Percentiles rank a stretch among this genome's conserved stretches.
phyloP scores from a whole-genome alignment of 2,113 vertebrate genomes.

The Centropristis striata region DNA sequence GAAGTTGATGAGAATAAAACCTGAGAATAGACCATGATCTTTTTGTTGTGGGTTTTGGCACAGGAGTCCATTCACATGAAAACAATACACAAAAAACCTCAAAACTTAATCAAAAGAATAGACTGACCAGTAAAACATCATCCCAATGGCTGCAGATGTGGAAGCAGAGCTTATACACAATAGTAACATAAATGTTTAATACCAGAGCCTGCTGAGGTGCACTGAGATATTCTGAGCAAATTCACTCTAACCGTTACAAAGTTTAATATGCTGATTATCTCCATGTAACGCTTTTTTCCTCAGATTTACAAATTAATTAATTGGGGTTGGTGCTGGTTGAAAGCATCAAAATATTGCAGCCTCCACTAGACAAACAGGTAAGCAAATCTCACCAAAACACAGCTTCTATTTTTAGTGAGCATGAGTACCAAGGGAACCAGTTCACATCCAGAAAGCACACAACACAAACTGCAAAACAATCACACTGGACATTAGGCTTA shows the following conservation, averaged over 20 bases:
- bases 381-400: slow-evolving; percentile 28
- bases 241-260: neutral
- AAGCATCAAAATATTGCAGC: neutral
- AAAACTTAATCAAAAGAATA: slow-evolving; percentile 8
- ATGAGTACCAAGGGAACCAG: slow-evolving; percentile 17
- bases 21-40: slow-evolving; percentile 38
- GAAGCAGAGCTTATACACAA: slow-evolving; percentile 18
- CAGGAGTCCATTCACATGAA: slow-evolving; percentile 9
- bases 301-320: neutral
- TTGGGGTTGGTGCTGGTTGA: neutral
- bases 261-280: neutral
- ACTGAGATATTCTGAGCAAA: neutral
- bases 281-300: neutral
- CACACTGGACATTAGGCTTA: slow-evolving; percentile 21
- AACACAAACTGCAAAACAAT: slow-evolving; percentile 31
- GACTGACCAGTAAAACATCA: slow-evolving; percentile 13
- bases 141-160: neutral
- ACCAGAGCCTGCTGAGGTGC: neutral
- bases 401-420: slow-evolving; percentile 28
- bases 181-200: slow-evolving; percentile 20
- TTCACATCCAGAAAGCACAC: slow-evolving; percentile 35
- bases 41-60: slow-evolving; percentile 38
- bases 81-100: slow-evolving; percentile 11
- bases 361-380: neutral
- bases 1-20: slow-evolving; percentile 38